A percentile compares a stretch with the other conserved stretches of the same genome.
These are phyloP conservation scores for Poicephalus meyeri DNA, from an alignment of 2,113 vertebrate genomes.

Conservation along the genomic window DNA sequence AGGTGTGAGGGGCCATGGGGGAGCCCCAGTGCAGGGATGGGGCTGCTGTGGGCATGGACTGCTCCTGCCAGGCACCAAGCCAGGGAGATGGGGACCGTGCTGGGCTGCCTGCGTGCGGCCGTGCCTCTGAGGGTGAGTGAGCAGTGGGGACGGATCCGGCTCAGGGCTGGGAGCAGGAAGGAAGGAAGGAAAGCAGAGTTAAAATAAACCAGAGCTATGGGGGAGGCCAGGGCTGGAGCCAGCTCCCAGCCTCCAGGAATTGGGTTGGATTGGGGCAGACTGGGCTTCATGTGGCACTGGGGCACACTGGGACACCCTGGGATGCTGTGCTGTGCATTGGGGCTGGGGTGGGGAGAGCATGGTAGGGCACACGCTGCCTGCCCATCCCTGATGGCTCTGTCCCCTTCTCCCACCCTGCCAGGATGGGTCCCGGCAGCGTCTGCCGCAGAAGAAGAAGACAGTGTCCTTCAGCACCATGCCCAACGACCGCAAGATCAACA, in stretches of 20 bases:
- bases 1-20: rapidly evolving
- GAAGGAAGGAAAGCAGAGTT: conserved; percentile 66
- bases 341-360: rapidly evolving
- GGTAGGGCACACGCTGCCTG: rapidly evolving
- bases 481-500: conserved; percentile 89
- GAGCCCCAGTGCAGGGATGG: neutral
- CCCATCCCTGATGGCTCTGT: neutral
- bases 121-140: neutral
- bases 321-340: rapidly evolving
- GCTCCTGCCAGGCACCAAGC: rapidly evolving
- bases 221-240: conserved; percentile 10
- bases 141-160: neutral
- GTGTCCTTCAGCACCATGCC: conserved; percentile 95
- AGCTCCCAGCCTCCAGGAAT: neutral
- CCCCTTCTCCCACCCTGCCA: conserved; percentile 54
- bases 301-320: neutral
- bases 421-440: conserved; percentile 87
- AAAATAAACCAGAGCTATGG: conserved; percentile 36
- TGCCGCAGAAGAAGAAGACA: conserved; percentile 81
- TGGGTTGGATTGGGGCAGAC: rapidly evolving
- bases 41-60: neutral
- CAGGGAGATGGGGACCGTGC: neutral
- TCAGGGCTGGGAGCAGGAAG: conserved; percentile 47
- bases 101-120: neutral
- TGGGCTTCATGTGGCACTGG: rapidly evolving